Conservation (phyloP, 2,888 invertebrate genomes). For the Coecobrya sp. region DNA sequence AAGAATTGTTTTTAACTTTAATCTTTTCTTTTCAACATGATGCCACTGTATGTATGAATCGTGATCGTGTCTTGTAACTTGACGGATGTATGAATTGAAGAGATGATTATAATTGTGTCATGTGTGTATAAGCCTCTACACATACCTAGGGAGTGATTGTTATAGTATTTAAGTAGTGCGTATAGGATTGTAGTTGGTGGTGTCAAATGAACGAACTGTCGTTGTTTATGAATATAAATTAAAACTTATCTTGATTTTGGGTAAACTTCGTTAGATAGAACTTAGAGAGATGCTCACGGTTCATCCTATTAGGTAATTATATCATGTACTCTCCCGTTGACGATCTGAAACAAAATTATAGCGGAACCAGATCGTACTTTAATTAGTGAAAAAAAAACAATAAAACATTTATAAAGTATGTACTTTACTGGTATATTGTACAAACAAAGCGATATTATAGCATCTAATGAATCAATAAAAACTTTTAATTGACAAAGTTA, state of each 20-base stretch:
- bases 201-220: not conserved
- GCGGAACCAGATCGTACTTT: not conserved
- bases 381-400: not conserved
- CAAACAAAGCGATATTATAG: slow-evolving; percentile 20
- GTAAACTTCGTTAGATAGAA: not conserved
- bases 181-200: not conserved
- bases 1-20: too few species aligned
- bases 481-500: not conserved
- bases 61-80: too few species aligned
- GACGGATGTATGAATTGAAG: too few species aligned
- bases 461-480: not conserved
- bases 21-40: too few species aligned
- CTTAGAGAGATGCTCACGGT: too few species aligned
- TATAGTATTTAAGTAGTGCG: too few species aligned
- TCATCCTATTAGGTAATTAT: not conserved
- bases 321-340: not conserved
- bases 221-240: not conserved
- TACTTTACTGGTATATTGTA: slow-evolving; percentile 44
- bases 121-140: too few species aligned
- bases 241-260: not conserved
- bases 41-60: too few species aligned
- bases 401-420: not conserved
- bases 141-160: too few species aligned
- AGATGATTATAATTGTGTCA: too few species aligned
- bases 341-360: not conserved